Percentiles rank a stretch among this genome's conserved stretches.
phyloP scores from a whole-genome alignment of 92 coral and sea anemone genomes.

The Desmophyllum pertusum region DNA sequence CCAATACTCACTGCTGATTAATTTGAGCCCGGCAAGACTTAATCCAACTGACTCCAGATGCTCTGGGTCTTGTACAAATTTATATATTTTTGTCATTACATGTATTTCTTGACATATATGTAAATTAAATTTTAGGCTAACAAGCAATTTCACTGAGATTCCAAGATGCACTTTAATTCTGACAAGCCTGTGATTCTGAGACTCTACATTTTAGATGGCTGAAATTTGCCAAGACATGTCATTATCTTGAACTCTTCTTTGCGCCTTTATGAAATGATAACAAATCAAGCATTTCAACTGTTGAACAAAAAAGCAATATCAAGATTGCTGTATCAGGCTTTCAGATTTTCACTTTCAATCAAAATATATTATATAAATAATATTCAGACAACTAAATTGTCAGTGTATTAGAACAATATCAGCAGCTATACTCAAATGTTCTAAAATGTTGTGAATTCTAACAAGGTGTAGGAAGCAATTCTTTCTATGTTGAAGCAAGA shows the following conservation, averaged over 20 bases:
- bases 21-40: too few species aligned
- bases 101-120: background rate
- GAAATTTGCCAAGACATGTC: background rate
- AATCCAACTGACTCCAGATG: too few species aligned
- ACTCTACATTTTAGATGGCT: background rate
- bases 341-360: background rate
- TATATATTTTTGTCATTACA: background rate
- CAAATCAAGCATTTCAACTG: background rate
- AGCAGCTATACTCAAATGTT: background rate
- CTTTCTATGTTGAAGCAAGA: background rate
- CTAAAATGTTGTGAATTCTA: background rate
- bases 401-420: background rate
- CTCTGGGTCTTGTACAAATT: background rate
- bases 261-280: background rate
- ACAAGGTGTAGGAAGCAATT: background rate
- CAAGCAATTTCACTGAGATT: too few species aligned
- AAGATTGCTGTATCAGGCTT: background rate
- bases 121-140: background rate
- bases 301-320: background rate
- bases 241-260: background rate
- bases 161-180: too few species aligned
- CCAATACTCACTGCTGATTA: background rate
- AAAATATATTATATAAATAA: background rate
- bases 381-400: background rate
- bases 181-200: background rate